Conservation (phyloP, 1,140 invertebrate genomes). For the Aphidius gifuensis region DNA sequence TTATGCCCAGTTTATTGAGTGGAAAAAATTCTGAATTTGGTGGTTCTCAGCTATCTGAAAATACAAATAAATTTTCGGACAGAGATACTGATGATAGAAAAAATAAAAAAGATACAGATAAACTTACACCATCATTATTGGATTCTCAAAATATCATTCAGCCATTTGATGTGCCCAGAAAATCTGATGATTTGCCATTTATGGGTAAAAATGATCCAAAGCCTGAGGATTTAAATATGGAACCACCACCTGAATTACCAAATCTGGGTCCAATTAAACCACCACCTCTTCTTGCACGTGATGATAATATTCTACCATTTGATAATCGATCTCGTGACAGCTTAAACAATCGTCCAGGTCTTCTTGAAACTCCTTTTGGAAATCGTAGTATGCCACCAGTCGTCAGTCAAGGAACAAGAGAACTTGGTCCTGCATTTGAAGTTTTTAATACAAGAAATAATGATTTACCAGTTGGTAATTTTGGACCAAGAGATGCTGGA, state of each 20-base stretch:
- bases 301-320: slow-evolving; percentile 10
- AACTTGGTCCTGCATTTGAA: too few relatives aligned
- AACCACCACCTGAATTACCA: slow-evolving; percentile 49
- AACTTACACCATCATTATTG: too few relatives aligned
- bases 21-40: background rate
- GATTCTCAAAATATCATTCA: too few relatives aligned
- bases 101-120: too few relatives aligned
- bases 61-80: background rate
- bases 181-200: slow-evolving; percentile 43
- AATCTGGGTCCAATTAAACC: slow-evolving; percentile 39
- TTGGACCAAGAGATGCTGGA: background rate
- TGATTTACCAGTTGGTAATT: background rate
- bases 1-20: background rate
- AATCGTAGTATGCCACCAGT: background rate
- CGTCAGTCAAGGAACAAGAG: too few relatives aligned
- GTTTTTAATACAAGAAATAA: too few relatives aligned
- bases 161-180: slow-evolving; percentile 11
- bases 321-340: background rate
- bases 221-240: slow-evolving; percentile 49
- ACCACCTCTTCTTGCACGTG: background rate
- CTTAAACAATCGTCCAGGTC: background rate
- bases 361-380: background rate
- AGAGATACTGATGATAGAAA: too few relatives aligned
- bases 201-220: slow-evolving; percentile 50
- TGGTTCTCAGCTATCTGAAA: background rate